A percentile compares a stretch with the other conserved stretches of the same genome.
phyloP scores from a whole-genome alignment of 2,113 vertebrate species.

The Cyphomyrus plagiostoma region DNA sequence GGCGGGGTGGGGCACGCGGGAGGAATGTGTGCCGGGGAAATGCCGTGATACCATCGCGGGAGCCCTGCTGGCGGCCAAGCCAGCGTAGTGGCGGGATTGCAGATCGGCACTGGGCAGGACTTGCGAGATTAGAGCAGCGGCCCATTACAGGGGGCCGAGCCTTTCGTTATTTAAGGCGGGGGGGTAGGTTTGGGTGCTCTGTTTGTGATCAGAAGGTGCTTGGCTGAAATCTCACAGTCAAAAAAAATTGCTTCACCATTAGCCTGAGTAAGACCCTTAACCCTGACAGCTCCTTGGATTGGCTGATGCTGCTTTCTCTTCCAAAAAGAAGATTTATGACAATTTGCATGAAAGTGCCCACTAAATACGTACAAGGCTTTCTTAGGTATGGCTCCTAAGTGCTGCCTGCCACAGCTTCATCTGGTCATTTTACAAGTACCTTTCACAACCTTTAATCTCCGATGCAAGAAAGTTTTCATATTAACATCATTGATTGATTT shows the following conservation, averaged over 20 bases:
- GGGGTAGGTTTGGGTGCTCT: background rate
- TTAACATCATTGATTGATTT: background rate
- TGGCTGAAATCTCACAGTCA: background rate
- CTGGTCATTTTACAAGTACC: background rate
- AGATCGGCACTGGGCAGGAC: constrained; percentile 38
- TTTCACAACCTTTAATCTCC: background rate
- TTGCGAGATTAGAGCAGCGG: constrained; percentile 31
- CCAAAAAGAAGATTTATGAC: background rate
- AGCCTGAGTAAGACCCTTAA: background rate
- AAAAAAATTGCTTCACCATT: background rate
- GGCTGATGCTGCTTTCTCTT: background rate
- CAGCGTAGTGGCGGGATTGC: constrained; percentile 29
- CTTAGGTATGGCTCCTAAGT: background rate
- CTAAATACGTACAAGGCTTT: too few relatives aligned
- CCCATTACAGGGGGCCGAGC: background rate
- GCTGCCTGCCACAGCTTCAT: background rate
- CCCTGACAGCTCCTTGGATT: background rate
- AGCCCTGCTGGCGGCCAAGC: constrained; percentile 40
- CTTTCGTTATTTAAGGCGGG: background rate
- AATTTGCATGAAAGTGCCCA: background rate
- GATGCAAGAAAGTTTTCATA: background rate
- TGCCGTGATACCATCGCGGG: constrained; percentile 49
- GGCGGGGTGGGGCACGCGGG: background rate
- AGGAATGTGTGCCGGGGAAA: constrained; percentile 39
- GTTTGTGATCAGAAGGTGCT: background rate